Percentiles rank a stretch among this genome's conserved stretches.
Evolutionary conservation across 1,140 invertebrate genomes (phyloP).

Genomic region (Atopsyche davidsoni): DNA sequence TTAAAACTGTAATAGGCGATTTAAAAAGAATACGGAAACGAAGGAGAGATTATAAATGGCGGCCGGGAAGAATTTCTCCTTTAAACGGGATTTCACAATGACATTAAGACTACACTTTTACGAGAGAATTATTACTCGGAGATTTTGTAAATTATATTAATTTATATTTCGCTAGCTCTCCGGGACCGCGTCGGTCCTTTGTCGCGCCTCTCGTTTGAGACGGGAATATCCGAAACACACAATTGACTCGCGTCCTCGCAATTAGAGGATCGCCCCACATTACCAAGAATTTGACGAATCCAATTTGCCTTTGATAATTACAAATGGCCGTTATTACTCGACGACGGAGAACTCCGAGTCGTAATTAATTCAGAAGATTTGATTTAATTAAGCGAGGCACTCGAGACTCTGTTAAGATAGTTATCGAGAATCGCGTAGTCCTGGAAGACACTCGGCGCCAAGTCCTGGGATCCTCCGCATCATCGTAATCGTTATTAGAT

Average conservation of each 20-base stretch:
- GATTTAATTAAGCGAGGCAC: constrained; percentile 21
- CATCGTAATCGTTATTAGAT: too few species aligned
- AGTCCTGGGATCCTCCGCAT: too few species aligned
- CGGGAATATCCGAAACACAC: constrained; percentile 18
- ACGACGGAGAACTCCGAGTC: constrained; percentile 15
- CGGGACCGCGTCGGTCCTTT: constrained; percentile 8
- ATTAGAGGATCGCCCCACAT: constrained; percentile 26
- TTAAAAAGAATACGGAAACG: constrained; percentile 30
- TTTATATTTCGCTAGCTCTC: constrained; percentile 27
- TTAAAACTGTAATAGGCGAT: constrained; percentile 31
- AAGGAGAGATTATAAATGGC: constrained; percentile 30
- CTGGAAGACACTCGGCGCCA: too few species aligned
- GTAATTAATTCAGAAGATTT: constrained; percentile 18
- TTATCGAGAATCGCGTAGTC: too few species aligned
- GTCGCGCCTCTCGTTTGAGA: constrained; percentile 6
- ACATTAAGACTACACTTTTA: constrained; percentile 31
- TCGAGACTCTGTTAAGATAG: too few species aligned
- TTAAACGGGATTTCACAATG: constrained; percentile 30
- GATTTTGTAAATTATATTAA: constrained; percentile 31
- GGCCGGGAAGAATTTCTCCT: constrained; percentile 25
- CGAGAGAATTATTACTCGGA: constrained; percentile 30
- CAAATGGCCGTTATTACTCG: constrained; percentile 24
- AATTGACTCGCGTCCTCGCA: constrained; percentile 28
- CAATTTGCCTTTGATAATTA: constrained; percentile 30
- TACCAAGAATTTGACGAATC: constrained; percentile 28